Conservation (phyloP, 2,797 vertebrate species). For the Choloepus didactylus region DNA sequence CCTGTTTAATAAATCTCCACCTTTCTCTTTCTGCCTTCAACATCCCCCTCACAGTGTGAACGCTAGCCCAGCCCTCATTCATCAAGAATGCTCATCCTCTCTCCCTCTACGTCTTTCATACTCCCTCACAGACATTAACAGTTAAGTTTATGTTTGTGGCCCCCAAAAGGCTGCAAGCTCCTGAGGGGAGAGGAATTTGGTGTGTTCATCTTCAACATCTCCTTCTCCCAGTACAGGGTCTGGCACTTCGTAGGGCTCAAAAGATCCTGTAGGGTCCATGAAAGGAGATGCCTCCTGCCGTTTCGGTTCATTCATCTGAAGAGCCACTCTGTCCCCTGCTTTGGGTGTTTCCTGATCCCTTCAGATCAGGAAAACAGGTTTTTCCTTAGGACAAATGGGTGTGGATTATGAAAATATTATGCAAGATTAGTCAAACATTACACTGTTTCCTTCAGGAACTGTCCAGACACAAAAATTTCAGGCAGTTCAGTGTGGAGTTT, state of each 20-base stretch:
- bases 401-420: conserved; percentile 88
- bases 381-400: conserved; percentile 73
- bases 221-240: neutral
- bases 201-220: neutral
- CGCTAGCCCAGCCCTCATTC: neutral
- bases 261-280: neutral
- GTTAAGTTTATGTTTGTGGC: neutral
- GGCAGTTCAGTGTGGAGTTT: neutral
- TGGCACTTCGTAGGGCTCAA: neutral
- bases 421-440: conserved; percentile 86
- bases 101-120: no score
- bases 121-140: neutral
- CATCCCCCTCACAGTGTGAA: neutral
- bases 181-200: neutral
- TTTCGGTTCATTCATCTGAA: neutral
- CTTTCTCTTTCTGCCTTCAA: neutral
- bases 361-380: conserved; percentile 80
- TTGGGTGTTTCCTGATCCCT: conserved; percentile 48
- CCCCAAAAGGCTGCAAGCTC: neutral
- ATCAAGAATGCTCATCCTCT: neutral
- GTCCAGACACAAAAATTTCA: neutral
- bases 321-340: neutral
- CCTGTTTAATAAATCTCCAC: neutral
- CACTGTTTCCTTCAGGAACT: conserved; percentile 70
- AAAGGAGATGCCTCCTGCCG: neutral